Evolutionary conservation across 2,797 vertebrate genomes (phyloP).

Genomic region (Linurgus olivaceus): DNA sequence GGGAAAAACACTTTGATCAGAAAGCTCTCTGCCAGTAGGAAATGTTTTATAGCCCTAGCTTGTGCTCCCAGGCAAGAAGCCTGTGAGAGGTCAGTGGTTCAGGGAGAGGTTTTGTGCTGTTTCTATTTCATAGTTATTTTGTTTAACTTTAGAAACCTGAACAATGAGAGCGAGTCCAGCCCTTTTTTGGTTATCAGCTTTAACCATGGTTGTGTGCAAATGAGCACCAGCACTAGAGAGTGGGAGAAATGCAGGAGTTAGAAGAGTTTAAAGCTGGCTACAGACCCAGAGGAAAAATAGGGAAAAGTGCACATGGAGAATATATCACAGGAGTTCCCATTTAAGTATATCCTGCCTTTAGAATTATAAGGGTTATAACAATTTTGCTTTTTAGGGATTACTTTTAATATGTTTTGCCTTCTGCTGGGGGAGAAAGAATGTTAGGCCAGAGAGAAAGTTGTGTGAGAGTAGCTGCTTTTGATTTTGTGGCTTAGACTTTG

Average conservation of each 20-base stretch:
- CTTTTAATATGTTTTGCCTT: not conserved
- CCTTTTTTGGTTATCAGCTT: not conserved
- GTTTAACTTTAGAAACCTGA: not conserved
- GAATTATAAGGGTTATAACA: not conserved
- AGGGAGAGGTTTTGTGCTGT: not conserved
- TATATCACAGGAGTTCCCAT: not conserved
- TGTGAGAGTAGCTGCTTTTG: not conserved
- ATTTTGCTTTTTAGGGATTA: not conserved
- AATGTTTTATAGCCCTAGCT: not conserved
- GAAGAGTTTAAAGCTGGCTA: not conserved
- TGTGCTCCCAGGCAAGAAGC: not conserved
- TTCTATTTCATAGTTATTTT: not conserved
- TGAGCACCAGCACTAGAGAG: not conserved
- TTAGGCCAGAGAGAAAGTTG: not conserved
- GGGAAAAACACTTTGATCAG: not conserved
- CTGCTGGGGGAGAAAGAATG: not conserved
- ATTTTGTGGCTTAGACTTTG: not conserved
- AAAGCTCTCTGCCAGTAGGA: not conserved
- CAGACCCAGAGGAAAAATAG: not conserved
- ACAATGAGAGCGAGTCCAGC: not conserved
- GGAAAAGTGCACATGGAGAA: not conserved
- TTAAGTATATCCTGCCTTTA: not conserved
- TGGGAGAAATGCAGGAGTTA: too few relatives aligned
- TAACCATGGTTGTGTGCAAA: too few relatives aligned
- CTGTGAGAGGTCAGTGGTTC: not conserved